phyloP scores from a whole-genome alignment of 35 echinoderm and acorn worm genomes.

The Stichopus chloronotus region DNA sequence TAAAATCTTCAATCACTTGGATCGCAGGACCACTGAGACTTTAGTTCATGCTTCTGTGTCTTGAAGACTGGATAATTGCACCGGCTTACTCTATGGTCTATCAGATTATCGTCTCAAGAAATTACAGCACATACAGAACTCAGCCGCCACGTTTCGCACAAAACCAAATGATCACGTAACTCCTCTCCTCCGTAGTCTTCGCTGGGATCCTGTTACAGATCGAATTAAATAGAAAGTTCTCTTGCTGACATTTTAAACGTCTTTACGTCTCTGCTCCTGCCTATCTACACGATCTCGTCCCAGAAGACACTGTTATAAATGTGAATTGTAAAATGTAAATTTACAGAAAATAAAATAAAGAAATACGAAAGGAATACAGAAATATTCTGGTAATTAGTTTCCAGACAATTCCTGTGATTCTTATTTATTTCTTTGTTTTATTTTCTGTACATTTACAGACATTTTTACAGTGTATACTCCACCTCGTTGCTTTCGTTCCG shows the following conservation, averaged over 20 bases:
- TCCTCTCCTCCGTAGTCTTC: neutral
- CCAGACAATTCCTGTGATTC: no score
- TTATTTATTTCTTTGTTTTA: no score
- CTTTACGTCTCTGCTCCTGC: neutral
- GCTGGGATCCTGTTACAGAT: neutral
- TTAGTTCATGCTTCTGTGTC: constrained; percentile 27
- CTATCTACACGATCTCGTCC: neutral
- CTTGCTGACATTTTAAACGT: neutral
- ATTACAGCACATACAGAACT: neutral
- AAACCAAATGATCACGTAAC: neutral
- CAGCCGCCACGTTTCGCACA: neutral
- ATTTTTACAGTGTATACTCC: no score
- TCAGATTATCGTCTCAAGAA: neutral
- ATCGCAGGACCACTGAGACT: neutral
- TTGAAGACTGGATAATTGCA: neutral
- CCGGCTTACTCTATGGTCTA: neutral
- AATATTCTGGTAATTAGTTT: no score
- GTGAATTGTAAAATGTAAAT: no score
- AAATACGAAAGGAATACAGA: no score
- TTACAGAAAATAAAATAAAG: no score
- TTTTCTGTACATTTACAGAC: no score
- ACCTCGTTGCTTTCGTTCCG: neutral
- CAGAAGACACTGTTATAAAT: no score
- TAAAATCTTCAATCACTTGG: neutral
- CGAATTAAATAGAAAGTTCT: no score